Evolutionary conservation across 92 coral and sea anemone species (phyloP).

Genomic region (Epizoanthus illoricatus): DNA sequence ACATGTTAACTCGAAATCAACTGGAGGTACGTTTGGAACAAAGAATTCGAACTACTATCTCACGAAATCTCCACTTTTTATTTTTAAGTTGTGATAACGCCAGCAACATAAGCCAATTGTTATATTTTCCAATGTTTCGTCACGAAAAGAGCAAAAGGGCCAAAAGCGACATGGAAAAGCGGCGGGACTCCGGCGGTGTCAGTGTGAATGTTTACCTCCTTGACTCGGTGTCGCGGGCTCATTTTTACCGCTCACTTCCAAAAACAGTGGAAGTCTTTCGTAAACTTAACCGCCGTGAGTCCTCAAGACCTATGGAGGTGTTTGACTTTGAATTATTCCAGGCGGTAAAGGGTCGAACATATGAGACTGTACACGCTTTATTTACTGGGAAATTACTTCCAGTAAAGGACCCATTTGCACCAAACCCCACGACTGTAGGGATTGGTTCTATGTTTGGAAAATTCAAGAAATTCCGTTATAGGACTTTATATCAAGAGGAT

Average conservation of each 20-base stretch:
- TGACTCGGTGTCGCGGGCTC: conserved; percentile 41
- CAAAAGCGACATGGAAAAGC: neutral
- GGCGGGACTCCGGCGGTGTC: conserved; percentile 1
- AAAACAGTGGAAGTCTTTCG: conserved; percentile 30
- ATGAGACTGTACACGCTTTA: conserved; percentile 37
- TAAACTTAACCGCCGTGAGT: neutral
- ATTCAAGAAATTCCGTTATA: conserved; percentile 29
- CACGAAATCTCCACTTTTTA: neutral
- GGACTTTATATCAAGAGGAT: conserved; percentile 43
- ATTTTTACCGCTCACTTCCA: conserved; percentile 48
- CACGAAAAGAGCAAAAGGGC: neutral
- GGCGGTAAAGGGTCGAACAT: conserved; percentile 38
- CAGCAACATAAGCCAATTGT: neutral
- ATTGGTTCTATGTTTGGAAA: conserved; percentile 33
- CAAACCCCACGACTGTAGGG: conserved; percentile 7
- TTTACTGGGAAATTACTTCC: conserved; percentile 37
- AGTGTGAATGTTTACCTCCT: conserved; percentile 30
- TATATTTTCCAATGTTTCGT: conserved; percentile 9
- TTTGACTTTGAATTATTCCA: conserved; percentile 40
- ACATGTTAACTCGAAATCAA: neutral
- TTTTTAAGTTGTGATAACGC: neutral
- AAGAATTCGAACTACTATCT: neutral
- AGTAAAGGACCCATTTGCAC: neutral
- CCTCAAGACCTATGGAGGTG: conserved; percentile 10
- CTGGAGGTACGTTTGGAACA: neutral